A percentile compares a stretch with the other conserved stretches of the same genome.
phyloP scores from a whole-genome alignment of 2,888 invertebrate species.

The Napeogenes inachia region DNA sequence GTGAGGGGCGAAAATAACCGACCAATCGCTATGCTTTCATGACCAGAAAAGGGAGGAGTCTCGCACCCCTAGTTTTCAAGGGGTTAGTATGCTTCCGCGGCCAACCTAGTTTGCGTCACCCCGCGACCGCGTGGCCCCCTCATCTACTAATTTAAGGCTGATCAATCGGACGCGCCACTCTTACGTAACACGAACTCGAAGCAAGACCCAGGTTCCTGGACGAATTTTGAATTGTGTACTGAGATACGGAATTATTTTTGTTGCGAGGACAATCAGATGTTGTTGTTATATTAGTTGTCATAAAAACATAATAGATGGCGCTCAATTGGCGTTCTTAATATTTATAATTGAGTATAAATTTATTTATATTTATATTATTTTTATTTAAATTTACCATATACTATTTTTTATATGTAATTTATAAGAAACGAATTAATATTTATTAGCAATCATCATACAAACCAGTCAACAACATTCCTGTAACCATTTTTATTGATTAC shows the following conservation, averaged over 20 bases:
- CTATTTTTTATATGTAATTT: too few species aligned
- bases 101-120: conserved; percentile 75
- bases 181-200: conserved; percentile 62
- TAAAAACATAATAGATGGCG: conserved; percentile 24
- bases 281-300: conserved; percentile 11
- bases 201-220: conserved; percentile 23
- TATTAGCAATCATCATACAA: too few species aligned
- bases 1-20: conserved; percentile 71
- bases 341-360: too few species aligned
- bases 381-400: background rate
- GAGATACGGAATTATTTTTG: background rate
- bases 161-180: conserved; percentile 66
- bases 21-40: conserved; percentile 75
- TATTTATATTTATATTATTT: background rate
- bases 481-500: too few species aligned
- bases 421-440: too few species aligned
- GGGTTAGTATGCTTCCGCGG: conserved; percentile 78
- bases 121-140: conserved; percentile 51
- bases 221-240: conserved; percentile 15
- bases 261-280: too few species aligned
- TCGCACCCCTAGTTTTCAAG: conserved; percentile 79
- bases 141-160: conserved; percentile 74
- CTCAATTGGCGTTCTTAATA: background rate
- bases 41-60: conserved; percentile 78
- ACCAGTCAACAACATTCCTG: too few species aligned